Evolutionary conservation across 2,113 vertebrate genomes (phyloP).

Genomic region (Alligator mississippiensis): DNA sequence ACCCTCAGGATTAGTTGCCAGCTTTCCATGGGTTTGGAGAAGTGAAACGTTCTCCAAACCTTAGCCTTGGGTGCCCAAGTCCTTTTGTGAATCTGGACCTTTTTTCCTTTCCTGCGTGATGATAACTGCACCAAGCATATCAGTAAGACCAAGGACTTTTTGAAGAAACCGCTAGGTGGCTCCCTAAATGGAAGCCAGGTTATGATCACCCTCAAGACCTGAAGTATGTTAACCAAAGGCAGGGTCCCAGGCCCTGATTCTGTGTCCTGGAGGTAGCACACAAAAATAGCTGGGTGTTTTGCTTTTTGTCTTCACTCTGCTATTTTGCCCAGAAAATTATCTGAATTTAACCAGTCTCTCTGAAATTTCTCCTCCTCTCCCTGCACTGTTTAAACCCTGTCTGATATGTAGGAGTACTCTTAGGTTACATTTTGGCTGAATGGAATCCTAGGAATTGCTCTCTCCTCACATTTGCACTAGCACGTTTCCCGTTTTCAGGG

Average conservation of each 20-base stretch:
- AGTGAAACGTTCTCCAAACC: too few species aligned
- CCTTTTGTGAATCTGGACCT: too few species aligned
- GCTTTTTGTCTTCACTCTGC: not conserved
- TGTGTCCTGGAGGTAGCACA: not conserved
- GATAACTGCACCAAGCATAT: not conserved
- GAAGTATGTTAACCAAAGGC: not conserved
- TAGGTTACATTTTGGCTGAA: not conserved
- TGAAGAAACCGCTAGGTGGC: not conserved
- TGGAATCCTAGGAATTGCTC: not conserved
- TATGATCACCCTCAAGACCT: not conserved
- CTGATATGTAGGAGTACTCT: not conserved
- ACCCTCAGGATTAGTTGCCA: too few species aligned
- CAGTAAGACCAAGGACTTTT: not conserved
- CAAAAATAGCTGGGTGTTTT: not conserved
- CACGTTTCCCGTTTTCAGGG: too few species aligned
- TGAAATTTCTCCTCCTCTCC: too few species aligned
- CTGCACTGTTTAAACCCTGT: not conserved
- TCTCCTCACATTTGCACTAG: not conserved
- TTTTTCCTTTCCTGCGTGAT: not conserved
- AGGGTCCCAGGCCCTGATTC: not conserved
- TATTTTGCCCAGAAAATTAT: not conserved
- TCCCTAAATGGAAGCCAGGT: not conserved
- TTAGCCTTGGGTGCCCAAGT: too few species aligned
- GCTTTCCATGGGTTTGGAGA: too few species aligned
- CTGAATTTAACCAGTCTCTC: not conserved